Base-by-base conservation (phyloP, 2,113 vertebrate genomes). In the Rhinolophus sinicus region DNA sequence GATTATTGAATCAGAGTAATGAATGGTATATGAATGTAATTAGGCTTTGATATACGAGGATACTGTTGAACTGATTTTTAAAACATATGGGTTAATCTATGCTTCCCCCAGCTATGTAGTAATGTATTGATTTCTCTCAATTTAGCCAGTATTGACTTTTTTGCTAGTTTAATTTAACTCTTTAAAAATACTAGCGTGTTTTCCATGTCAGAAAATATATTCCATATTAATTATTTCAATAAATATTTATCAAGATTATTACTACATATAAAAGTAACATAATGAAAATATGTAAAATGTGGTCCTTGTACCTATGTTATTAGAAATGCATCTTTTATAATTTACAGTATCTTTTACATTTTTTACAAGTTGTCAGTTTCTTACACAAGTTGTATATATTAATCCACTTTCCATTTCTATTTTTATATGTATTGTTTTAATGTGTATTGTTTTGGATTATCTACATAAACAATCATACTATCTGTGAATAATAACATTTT, bases 151-250 rank as follows among this genome's bases (percentile, higher is more conserved):
- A 90, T 72, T 90, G 24, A 67, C 50, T 90, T 89, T 58, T 76
- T 88, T 21, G 56, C 26, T 85, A 65, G 3, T 50, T 70, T 82
- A 77, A 21, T 77, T 95, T 72, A 94, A 94, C 35, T 95, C 72
- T 81, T 91, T 82, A 44, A 96, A 94, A 64, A 69, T 58, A 40
- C 30, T 93, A 38, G 5, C 26, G 6, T 84, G 58, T 87, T 94
- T 67, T 72, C 47, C n/a, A 92, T 65, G 60, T 86, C 54, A 96
- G 52, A 95, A 80, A 78, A 88, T 81, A 56, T 38, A 76, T 91
- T 88, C 54, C 35, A 24, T 64, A 15, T 90, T 93, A 87, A 64
- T 22, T 88, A 44, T 60, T 75, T 78, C 35, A 92, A 80, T 28
- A 80, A 87, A 33, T 83, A 67, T 83, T 96, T 92, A 73, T 86